phyloP scores from a whole-genome alignment of 2,113 vertebrate species.

The Monopterus albus region DNA sequence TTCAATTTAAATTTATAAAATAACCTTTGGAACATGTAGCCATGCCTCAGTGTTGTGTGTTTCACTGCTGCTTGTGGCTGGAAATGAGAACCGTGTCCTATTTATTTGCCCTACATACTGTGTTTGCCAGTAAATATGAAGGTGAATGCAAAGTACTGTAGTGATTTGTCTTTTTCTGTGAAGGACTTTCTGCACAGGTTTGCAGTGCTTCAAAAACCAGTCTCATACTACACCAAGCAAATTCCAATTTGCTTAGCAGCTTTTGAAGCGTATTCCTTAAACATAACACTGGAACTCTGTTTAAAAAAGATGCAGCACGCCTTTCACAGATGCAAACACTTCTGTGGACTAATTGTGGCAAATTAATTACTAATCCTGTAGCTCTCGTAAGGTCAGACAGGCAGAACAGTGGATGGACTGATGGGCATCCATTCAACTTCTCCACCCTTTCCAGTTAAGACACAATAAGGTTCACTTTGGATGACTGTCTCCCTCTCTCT shows the following conservation, averaged over 20 bases:
- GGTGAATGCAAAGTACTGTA: slow-evolving; percentile 8
- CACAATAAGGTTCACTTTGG: slow-evolving; percentile 30
- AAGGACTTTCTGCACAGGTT: neutral
- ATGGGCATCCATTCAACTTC: slow-evolving; percentile 48
- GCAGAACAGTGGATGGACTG: slow-evolving; percentile 25
- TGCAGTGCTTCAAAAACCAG: neutral
- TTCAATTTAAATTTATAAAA: slow-evolving; percentile 2
- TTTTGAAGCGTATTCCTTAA: neutral
- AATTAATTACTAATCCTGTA: slow-evolving; percentile 7
- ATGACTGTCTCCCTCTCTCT: slow-evolving; percentile 6
- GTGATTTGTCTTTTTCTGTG: slow-evolving; percentile 14
- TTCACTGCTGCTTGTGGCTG: slow-evolving; percentile 1
- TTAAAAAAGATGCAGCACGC: neutral
- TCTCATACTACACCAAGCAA: no score
- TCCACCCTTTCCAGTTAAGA: slow-evolving; percentile 32
- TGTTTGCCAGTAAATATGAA: slow-evolving; percentile 6
- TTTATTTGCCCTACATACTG: slow-evolving; percentile 33
- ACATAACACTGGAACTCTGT: neutral
- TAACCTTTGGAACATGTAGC: neutral
- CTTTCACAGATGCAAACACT: neutral
- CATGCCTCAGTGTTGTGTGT: neutral
- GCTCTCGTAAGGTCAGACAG: slow-evolving; percentile 16
- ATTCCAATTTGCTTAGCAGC: neutral
- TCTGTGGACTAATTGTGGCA: neutral
- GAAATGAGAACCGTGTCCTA: slow-evolving; percentile 10